Evolutionary conservation across 2,113 vertebrate genomes (phyloP), one percentile per base, ranked within the genome.

Genomic region (Macquaria australasica): DNA sequence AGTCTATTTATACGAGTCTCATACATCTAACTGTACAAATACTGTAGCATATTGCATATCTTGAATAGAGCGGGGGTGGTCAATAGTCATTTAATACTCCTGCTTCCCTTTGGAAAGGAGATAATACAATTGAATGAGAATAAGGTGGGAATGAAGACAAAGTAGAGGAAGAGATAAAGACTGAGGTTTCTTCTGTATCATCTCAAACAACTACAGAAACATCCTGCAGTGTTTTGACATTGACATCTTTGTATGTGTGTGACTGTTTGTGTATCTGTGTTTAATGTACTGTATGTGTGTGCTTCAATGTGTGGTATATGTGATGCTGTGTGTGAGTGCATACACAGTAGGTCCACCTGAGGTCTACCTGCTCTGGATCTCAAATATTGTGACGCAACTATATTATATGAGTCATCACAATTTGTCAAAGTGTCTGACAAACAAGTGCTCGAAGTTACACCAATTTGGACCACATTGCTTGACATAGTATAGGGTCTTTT

Each of bases 21-120:
- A 89, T 73, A 91, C 91, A 86, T 92, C 91, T 79, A 88, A 87
- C 85, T 89, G 82, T 88, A 91, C 89, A 89, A 90, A 82, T 90
- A 89, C 84, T 79, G 63, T 64, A 87, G 85, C 85, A 87, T 92
- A 84, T 91, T 94, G 93, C 93, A 94, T 93, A 93, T 95, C 82
- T 92, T 66, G 7, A 86, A 91, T 82, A 18, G 81, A 60, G 67
- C 18, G 51, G 64, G 64, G 63, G 59, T 25, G 37, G 70, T 90
- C 77, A 68, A 83, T 79, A 87, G 34, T 87, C 51, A 80, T 87
- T 75, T 78, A 73, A 81, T 87, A 70, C 63, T 85, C 70, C n/a
- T 18, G 41, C 66, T 85, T 84, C 82, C 70, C 70, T 60, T 50
- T 25, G 70, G 76, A 84, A 67, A n/a, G 77, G 67, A 82, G 58